Evolutionary conservation across 2,113 vertebrate genomes (phyloP).

Genomic region (Gymnarchus niloticus): DNA sequence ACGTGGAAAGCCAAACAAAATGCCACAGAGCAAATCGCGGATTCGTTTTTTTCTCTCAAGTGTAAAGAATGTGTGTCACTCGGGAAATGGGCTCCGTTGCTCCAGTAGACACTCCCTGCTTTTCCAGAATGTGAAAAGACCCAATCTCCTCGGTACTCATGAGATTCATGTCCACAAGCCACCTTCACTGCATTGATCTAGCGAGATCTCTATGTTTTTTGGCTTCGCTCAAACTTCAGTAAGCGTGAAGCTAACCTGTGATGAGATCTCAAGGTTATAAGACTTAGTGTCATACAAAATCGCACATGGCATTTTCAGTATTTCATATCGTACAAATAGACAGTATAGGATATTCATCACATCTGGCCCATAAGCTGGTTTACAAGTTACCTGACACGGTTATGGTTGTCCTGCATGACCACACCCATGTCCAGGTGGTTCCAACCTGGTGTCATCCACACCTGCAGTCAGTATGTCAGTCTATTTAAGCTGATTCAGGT

Average conservation of each 20-base stretch:
- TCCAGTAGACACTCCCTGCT: background rate
- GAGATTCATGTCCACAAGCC: background rate
- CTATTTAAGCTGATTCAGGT: background rate
- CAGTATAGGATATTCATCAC: background rate
- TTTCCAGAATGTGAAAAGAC: background rate
- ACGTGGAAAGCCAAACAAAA: slow-evolving; percentile 60
- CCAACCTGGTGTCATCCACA: no score
- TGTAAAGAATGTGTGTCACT: slow-evolving; percentile 16
- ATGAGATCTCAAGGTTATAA: background rate
- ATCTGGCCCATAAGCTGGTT: background rate
- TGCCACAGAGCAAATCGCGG: slow-evolving; percentile 42
- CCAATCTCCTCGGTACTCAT: background rate
- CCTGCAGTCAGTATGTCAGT: no score
- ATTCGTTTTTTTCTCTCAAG: slow-evolving; percentile 31
- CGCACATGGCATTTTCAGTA: background rate
- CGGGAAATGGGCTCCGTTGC: background rate
- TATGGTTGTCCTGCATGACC: background rate
- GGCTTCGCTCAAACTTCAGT: background rate
- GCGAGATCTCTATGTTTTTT: no score
- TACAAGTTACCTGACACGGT: background rate
- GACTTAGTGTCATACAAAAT: background rate
- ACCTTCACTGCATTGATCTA: background rate
- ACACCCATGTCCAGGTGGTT: no score
- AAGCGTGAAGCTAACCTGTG: background rate
- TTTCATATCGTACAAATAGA: background rate